These are phyloP conservation scores for Drosophila neonasuta DNA, from an alignment of 2,888 invertebrate species.

Conservation along the genomic window DNA sequence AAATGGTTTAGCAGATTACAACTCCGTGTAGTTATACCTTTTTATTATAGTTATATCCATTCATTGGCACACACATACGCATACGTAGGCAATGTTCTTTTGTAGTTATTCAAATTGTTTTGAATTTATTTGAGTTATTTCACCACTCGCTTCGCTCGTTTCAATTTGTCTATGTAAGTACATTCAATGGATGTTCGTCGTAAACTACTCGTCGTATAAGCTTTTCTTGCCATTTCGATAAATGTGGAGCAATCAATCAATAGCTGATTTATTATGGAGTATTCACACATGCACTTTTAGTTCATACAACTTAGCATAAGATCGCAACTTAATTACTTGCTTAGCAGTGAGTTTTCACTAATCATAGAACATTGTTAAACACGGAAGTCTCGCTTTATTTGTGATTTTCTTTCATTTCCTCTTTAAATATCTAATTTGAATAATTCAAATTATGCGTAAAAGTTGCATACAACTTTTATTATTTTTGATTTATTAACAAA, in stretches of 20 bases:
- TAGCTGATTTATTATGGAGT: background rate
- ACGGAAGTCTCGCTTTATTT: background rate
- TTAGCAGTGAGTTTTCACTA: background rate
- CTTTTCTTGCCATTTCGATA: conserved; percentile 15
- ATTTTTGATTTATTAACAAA: background rate
- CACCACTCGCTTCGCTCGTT: conserved; percentile 8
- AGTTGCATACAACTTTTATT: background rate
- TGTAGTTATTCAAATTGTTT: background rate
- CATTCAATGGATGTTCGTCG: background rate
- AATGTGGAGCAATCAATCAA: conserved; percentile 10
- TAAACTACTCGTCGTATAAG: conserved; percentile 7
- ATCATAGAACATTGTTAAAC: background rate
- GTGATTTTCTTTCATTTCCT: background rate
- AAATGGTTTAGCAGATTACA: background rate
- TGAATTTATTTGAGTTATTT: conserved; percentile 6
- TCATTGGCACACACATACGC: background rate
- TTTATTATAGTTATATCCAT: background rate
- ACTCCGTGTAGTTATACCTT: background rate
- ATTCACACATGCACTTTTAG: background rate
- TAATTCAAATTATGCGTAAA: background rate
- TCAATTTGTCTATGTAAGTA: conserved; percentile 10
- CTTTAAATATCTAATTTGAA: background rate
- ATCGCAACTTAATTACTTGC: background rate
- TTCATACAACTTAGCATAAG: background rate
- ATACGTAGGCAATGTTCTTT: background rate